Evolutionary conservation across 2,888 invertebrate genomes (phyloP), one percentile per base, ranked within the genome.

Genomic region (Cylloceria caligata): DNA sequence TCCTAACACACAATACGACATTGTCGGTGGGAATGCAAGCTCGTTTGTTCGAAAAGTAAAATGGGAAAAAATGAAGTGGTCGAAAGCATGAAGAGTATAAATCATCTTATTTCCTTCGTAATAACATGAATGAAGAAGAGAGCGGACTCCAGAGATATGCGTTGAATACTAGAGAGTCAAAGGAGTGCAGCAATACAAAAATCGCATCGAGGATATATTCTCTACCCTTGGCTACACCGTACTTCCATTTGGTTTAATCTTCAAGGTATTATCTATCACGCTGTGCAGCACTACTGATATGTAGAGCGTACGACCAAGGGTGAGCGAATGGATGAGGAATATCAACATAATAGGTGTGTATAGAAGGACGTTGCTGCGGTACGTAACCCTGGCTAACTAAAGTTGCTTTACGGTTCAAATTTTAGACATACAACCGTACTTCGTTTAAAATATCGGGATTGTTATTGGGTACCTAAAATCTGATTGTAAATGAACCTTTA

Each of bases 1-100:
- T 83, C 79, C 84, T 68, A 83, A 79, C 85, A 84, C 84, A 84
- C 85, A 24, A 64, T 62, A 79, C 75, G 62, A 68, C 69, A 81
- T 78, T 69, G 78, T 74, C 69, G 47, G 24, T 57, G 24, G 21
- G 13, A 6, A 69, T 49, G 47, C n/a, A 3, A 55, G 30, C 19
- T 68, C 45, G 64, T 72, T 73, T 34, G 42, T 60, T 55, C 27
- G 55, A 49, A 36, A 74, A 55, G 45, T 49, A 45, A 42, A 55
- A 49, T 13, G 16, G 60, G 57, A 42, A 67, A 49, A 55, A 34
- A 47, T 24, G 60, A 42, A 47, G 30, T 47, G 24, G 47, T 72
- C 19, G 19, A 49, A 60, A 16, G 16, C 9, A 7, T 30, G 30
- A 34, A 21, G 27, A 24, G 55, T 45, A 67, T 45, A 21, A 57